Base-by-base conservation (phyloP, 2,888 invertebrate genomes). In the Amorpha juglandis region DNA sequence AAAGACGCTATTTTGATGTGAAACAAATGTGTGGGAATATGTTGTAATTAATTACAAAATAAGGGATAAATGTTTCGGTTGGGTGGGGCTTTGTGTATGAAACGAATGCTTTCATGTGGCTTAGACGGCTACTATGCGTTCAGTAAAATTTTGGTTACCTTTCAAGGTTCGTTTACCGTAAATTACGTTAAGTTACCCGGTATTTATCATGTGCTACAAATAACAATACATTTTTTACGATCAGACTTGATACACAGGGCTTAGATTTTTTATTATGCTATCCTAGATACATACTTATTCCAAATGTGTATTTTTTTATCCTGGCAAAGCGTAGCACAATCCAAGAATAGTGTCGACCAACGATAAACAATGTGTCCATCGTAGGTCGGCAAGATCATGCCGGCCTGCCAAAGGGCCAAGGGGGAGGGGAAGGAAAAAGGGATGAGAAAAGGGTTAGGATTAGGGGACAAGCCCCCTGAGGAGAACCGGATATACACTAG, bases 31-130 rank as follows among this genome's bases (percentile, higher is more conserved):
- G 27, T 27, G 16, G 3, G 74, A 66, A 74, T 75, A 71, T 72
- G 71, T 77, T 82, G 76, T 73, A 79, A 77, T 74, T 78, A 78
- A 78, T 69, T 55, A 67, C 71, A 71, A 72, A 68, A 70, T 70
- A 72, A 74, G 75, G 73, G 72, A 75, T 75, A 77, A 82, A 79
- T 79, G 84, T 83, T 86, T 85, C 80, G 86, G 78, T 87, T 80
- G 84, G 85, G 86, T 80, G 80, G 81, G 83, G 86, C 80, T 82
- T 86, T 86, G 79, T 86, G 79, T 86, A 88, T 89, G 89, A 90
- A 90, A 88, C 74, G 81, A 87, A 88, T 82, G 82, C 76, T 86
- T 89, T 88, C 84, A 86, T 82, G 81, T 81, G 77, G 80, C 80
- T 88, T 82, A 81, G 81, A 82, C 79, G 76, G 87, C 82, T 78